Evolutionary conservation across 2,113 vertebrate genomes (phyloP).

Genomic region (Cariama cristata): DNA sequence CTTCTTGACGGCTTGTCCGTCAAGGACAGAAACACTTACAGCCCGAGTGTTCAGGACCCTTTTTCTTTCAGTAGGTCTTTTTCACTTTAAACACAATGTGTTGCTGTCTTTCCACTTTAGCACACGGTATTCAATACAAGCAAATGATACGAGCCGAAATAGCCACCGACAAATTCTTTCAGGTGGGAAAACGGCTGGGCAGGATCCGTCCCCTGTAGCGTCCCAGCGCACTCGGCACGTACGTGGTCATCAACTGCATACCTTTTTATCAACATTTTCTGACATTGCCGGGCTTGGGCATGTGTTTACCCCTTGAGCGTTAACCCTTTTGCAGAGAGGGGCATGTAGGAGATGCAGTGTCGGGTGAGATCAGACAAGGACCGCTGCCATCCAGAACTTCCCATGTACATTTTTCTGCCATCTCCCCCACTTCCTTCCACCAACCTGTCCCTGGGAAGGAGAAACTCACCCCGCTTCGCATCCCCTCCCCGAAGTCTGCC

Average conservation of each 20-base stretch:
- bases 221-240: neutral
- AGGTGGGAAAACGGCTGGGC: neutral
- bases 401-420: neutral
- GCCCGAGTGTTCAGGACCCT: neutral
- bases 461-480: neutral
- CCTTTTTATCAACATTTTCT: neutral
- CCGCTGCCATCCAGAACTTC: constrained; percentile 11
- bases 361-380: neutral
- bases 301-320: neutral
- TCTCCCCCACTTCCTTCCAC: neutral
- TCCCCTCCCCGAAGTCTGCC: neutral
- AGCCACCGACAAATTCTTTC: neutral
- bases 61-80: neutral
- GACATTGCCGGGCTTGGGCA: neutral
- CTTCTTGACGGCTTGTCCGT: neutral
- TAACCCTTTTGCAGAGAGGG: neutral
- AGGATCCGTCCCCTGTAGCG: neutral
- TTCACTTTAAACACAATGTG: neutral
- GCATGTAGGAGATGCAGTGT: neutral
- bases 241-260: neutral
- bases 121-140: neutral
- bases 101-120: neutral
- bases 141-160: neutral
- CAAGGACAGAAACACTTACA: neutral
- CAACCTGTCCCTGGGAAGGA: neutral